Base-by-base conservation (phyloP, 2,888 invertebrate species). In the Anoplius nigerrimus region DNA sequence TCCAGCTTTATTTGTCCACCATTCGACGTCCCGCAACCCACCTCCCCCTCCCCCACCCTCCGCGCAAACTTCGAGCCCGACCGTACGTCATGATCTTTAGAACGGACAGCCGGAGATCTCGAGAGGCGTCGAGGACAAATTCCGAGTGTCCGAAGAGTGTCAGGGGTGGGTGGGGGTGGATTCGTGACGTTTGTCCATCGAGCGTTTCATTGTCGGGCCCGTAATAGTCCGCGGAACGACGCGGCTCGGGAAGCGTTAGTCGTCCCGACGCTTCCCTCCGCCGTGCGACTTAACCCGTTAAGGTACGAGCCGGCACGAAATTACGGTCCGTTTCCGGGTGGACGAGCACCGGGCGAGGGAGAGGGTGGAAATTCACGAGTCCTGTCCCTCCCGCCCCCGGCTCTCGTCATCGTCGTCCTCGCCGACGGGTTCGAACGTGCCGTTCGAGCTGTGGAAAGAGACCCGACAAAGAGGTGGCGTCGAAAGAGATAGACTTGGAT, bases 261-360 rank as follows among this genome's bases (percentile, higher is more conserved):
- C 43, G 55, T 58, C 53, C 27, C 51, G 55, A 48, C 57, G 27
- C 62, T 72, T 67, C 63, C 64, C 62, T 62, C 56, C 58, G 54
- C 54, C 68, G 53, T 8, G 71, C 65, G 71, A 69, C 65, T 76
- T 64, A 66, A 70, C 68, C 66, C 64, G 58, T 66, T 70, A 54
- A 68, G 71, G 69, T 61, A 13, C 51, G 45, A 53, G n/a, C 20
- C 58, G 34, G 43, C 51, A 69, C 68, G 62, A 77, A 77, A 77
- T 78, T 74, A 69, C 72, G 66, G 52, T 59, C 55, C 69, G 70
- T 69, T 77, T 75, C 75, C 72, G 66, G 66, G 42, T 34, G 34
- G 34, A 34, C 34, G 34, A 34, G 11, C 34, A n/a, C 34, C 34
- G 34, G 34, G 34, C 1, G 34, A 11, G 11, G 34, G 34, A 34